Conservation (phyloP, 2,113 vertebrate genomes). For the Phaethornis superciliosus region DNA sequence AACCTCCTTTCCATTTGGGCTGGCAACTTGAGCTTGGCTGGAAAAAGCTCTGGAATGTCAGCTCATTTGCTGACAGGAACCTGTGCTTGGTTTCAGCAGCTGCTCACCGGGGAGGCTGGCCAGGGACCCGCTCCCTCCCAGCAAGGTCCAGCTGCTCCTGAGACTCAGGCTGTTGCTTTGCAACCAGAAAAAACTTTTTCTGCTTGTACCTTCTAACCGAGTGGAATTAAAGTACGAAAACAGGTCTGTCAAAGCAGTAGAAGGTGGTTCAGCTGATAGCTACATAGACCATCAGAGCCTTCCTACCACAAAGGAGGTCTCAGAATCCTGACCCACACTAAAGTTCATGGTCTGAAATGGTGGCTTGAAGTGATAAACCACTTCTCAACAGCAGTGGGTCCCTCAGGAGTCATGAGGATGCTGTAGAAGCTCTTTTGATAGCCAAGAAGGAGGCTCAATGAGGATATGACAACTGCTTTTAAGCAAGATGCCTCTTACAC, state of each 20-base stretch:
- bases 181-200: neutral
- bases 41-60: slow-evolving; percentile 50
- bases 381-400: neutral
- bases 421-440: neutral
- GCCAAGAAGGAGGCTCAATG: neutral
- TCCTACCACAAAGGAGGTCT: neutral
- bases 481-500: neutral
- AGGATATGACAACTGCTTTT: neutral
- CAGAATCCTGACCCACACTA: neutral
- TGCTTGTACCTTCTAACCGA: rapidly evolving
- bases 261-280: neutral
- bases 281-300: neutral
- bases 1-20: slow-evolving; percentile 26
- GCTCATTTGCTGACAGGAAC: slow-evolving; percentile 28
- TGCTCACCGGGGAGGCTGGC: neutral
- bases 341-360: neutral
- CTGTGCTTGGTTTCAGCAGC: slow-evolving; percentile 27
- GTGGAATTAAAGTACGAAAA: neutral
- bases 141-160: slow-evolving; percentile 33
- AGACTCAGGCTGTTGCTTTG: neutral
- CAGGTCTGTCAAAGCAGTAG: neutral
- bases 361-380: rapidly evolving
- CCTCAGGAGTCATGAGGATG: neutral
- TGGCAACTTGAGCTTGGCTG: slow-evolving; percentile 52
- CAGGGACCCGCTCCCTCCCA: neutral